Percentiles rank a stretch among this genome's conserved stretches.
These are phyloP conservation scores for Sceloporus tristichus DNA, from an alignment of 2,113 vertebrate genomes.

Conservation along the genomic window DNA sequence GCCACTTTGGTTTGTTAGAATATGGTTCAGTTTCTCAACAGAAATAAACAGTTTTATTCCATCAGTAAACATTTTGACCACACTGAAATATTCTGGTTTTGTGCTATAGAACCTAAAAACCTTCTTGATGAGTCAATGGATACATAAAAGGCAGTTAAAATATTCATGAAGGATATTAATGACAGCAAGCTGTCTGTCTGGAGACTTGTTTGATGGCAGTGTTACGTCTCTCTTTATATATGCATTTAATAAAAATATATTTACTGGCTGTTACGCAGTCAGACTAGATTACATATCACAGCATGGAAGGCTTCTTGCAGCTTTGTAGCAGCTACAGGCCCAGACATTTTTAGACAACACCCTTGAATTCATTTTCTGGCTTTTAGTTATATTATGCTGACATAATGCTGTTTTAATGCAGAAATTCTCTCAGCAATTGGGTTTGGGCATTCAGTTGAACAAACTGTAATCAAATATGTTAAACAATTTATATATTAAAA, in stretches of 20 bases:
- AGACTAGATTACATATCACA: background rate
- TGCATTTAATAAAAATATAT: background rate
- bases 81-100: background rate
- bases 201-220: constrained; percentile 11
- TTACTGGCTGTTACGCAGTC: background rate
- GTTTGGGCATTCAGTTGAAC: background rate
- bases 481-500: no score
- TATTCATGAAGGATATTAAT: constrained; percentile 27
- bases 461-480: background rate
- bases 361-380: background rate
- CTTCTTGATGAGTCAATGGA: background rate
- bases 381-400: background rate
- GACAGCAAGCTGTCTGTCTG: background rate
- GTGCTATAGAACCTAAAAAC: background rate
- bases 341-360: background rate
- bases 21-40: background rate
- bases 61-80: background rate
- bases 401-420: background rate
- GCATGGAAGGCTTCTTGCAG: background rate
- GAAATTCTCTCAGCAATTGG: background rate
- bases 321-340: background rate
- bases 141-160: constrained; percentile 2
- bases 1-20: background rate
- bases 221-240: background rate
- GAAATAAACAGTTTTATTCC: background rate